Conservation (phyloP, 2,797 vertebrate genomes). For the Brachyalestes nurse region DNA sequence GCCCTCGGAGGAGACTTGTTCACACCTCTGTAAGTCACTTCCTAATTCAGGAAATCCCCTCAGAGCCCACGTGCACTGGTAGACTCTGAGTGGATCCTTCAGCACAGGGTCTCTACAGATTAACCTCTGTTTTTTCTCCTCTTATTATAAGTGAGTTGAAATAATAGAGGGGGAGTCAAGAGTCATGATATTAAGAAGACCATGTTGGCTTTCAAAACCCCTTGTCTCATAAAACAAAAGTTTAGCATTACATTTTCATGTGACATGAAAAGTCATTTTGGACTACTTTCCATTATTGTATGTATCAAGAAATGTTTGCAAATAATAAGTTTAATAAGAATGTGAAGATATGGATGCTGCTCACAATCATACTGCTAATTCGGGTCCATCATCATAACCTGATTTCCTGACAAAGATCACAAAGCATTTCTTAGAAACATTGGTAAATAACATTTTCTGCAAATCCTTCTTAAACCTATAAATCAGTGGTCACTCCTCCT, state of each 20-base stretch:
- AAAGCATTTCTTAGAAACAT: neutral
- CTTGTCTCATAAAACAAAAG: no score
- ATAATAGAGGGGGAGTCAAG: neutral
- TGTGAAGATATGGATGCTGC: no score
- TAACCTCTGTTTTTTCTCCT: neutral
- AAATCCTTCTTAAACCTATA: neutral
- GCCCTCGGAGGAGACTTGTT: constrained; percentile 46
- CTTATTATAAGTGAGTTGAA: neutral
- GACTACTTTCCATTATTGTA: neutral
- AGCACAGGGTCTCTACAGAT: neutral
- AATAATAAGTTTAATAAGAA: no score
- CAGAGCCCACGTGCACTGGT: neutral
- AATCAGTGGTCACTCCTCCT: neutral
- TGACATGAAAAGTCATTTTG: no score
- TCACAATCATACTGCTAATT: no score
- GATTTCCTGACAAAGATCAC: neutral
- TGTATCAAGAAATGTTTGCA: neutral
- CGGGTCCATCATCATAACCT: neutral
- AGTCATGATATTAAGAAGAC: neutral
- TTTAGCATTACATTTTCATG: no score
- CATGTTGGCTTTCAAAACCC: no score
- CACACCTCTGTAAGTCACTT: constrained; percentile 48
- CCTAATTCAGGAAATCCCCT: constrained; percentile 57
- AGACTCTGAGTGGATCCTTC: neutral
- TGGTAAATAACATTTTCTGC: neutral